Evolutionary conservation across 2,113 vertebrate genomes (phyloP), one percentile per base, ranked within the genome.

Genomic region (Poecile atricapillus): DNA sequence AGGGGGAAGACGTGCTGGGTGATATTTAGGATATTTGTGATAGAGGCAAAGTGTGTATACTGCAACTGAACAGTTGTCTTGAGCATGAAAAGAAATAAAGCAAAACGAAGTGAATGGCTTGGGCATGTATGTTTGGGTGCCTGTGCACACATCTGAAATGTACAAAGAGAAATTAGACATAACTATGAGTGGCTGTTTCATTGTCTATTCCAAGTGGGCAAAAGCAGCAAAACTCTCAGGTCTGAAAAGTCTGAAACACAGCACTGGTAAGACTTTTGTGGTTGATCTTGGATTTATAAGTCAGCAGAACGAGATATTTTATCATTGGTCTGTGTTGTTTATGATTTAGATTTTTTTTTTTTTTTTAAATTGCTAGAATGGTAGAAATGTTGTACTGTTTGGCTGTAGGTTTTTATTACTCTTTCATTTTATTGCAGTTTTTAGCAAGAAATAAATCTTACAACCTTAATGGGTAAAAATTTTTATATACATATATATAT

Each of bases 111-210:
- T 49, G 70, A 47, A 23, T 70, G 63, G 50, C n/a, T 56, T 21
- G 3, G 25, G 2, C 2, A 1, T 52, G 15, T 23, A 2, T 44
- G 9, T 56, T 53, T 68, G 27, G 14, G 5, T 59, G 24, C 17
- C 18, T 65, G 22, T 83, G 73, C 43, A 46, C 41, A 37, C 23
- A 37, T 52, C 35, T 79, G 47, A 79, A 73, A 60, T 23, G 7
- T 17, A 67, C 67, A 59, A 78, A 59, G 21, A 84, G 25, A 91
- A 78, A 44, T 49, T 28, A 87, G 60, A 24, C 17, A 1, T n/a
- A 74, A 25, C 11, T 37, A 3, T 35, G 27, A 64, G 35, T 68
- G 28, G 30, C 22, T 56, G 13, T 39, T 95, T 33, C 19, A 16
- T 39, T 87, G 23, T 47, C 43, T 85, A 23, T 74, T 78, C 49